These are phyloP conservation scores for Nymphalis c-album DNA, from an alignment of 2,888 invertebrate genomes.

Conservation along the genomic window DNA sequence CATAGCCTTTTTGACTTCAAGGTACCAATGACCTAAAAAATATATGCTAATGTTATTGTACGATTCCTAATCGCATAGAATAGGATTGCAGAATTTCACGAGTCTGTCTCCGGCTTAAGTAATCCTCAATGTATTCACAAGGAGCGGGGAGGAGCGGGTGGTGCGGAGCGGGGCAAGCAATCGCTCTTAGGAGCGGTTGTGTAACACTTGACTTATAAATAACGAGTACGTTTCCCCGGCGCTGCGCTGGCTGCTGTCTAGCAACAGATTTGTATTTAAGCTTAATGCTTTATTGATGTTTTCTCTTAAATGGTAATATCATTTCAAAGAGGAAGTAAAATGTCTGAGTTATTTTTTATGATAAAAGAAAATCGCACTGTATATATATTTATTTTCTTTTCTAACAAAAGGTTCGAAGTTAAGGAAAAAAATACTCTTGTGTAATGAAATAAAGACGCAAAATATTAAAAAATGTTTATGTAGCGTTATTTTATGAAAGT, in stretches of 20 bases:
- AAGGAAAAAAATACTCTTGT: too few species aligned
- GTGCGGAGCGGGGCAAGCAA: not conserved
- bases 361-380: too few species aligned
- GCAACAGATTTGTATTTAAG: constrained; percentile 5
- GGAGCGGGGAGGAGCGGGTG: not conserved
- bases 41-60: not conserved
- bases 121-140: constrained; percentile 3
- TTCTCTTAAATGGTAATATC: not conserved
- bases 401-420: too few species aligned
- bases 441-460: too few species aligned
- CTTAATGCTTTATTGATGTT: constrained; percentile 13
- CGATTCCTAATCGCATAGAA: not conserved
- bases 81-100: not conserved
- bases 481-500: too few species aligned
- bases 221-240: not conserved
- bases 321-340: not conserved
- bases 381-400: too few species aligned
- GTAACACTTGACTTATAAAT: constrained; percentile 9
- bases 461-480: too few species aligned
- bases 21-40: not conserved
- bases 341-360: too few species aligned
- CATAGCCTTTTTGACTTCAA: not conserved
- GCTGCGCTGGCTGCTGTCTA: not conserved
- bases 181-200: constrained; percentile 1
- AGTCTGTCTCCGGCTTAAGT: constrained; percentile 1